Evolutionary conservation across 2,113 vertebrate genomes (phyloP), one percentile per base, ranked within the genome.

Genomic region (Syrmaticus mikado): DNA sequence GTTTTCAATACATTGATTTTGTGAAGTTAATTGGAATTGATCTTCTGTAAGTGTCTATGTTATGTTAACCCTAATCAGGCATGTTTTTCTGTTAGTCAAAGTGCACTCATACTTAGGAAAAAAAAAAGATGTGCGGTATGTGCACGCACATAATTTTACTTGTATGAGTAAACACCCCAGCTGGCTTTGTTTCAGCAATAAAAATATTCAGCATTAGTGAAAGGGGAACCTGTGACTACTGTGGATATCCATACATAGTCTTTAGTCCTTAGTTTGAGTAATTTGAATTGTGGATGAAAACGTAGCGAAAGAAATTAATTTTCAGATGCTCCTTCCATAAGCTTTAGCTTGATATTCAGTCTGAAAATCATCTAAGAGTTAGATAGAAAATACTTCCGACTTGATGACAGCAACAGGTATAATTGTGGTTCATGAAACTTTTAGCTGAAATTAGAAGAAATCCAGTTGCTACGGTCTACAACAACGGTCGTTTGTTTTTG

Each of bases 391-490:
- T 85, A 92, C 66, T 95, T 96, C 52, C 91, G 88, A 96, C 91
- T 94, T 85, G 38, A 60, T 97, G 96, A 95, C 96, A 96, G 36
- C 83, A 86, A 48, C 80, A 84, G 82, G 88, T 97, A 89, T 97
- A 97, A 97, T 97, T 97, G 95, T 97, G 96, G 95, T 96, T 96
- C 90, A 45, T 95, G 82, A 92, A 97, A 95, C 61, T 66, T 94
- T 53, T 94, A 95, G 73, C 71, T 95, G 61, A 95, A 94, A 80
- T 85, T 91, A 93, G 89, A 79, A 94, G 90, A 95, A 97, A 96
- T 97, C n/a, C 38, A 95, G 93, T 95, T 91, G 61, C 94, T 93
- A 67, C 60, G 81, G 84, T 92, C 81, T 95, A 61, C 73, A 95
- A 93, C 95, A 97, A 94, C 93, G 92, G 91, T 87, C 95, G 85